Evolutionary conservation across 2,113 vertebrate genomes (phyloP), one percentile per base, ranked within the genome.

Genomic region (Vulpes lagopus): DNA sequence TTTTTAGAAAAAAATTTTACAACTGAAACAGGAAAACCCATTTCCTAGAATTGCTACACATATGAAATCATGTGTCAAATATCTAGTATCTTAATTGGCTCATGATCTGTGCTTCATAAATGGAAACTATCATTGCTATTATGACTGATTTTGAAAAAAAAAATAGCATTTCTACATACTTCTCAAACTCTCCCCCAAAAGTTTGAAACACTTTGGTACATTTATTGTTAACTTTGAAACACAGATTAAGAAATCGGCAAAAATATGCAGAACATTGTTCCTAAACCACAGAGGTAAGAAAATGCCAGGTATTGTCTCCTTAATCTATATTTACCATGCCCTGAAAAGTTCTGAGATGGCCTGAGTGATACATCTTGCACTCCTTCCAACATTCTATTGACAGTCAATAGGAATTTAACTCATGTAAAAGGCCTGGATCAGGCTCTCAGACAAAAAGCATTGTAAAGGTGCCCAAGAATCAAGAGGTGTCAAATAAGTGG

Each of bases 401-500:
- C 57, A 43, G 49, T 86, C 53, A 49, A 7, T 57, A 91, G 62
- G 59, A 74, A 76, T 95, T 92, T 95, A 51, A 86, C 32, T 89
- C 51, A n/a, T 4, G 19, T 94, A 53, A 92, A 80, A 90, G 19
- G 30, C 27, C 71, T 81, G 59, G 27, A 67, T 76, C 30, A 64
- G 51, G 25, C 22, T 22, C n/a, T n/a, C 19, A 90, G 83, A 74
- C 51, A 38, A 65, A 67, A 96, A 65, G 30, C 73, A 83, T 89
- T 67, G 43, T 62, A 65, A 93, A 98, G 51, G 1, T 97, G 51
- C 83, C 85, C 87, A 96, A 89, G 95, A 94, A 35, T 83, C 60
- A 78, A 85, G n/a, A 30, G 96, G 60, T 98, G 67, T 97, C 67
- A 87, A 69, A 62, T 84, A 87, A 78, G 60, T 97, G 64, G 0